A percentile compares a stretch with the other conserved stretches of the same genome.
Evolutionary conservation across 2,888 invertebrate genomes (phyloP).

Genomic region (Penaeus monodon): DNA sequence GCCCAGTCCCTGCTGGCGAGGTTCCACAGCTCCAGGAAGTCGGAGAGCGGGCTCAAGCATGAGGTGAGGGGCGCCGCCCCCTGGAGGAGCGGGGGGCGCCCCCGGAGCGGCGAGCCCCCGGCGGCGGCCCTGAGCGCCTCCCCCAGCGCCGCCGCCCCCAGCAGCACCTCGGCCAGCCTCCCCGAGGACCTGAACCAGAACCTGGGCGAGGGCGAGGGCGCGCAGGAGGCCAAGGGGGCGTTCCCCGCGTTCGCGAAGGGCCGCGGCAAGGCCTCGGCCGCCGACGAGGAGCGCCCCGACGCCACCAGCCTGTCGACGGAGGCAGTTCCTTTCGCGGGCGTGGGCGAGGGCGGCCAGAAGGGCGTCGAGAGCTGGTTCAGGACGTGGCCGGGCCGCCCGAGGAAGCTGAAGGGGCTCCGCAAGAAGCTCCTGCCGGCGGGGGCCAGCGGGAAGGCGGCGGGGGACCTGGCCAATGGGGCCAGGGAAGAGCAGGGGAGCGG

Average conservation of each 20-base stretch:
- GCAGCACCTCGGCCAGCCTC: slow-evolving; percentile 50
- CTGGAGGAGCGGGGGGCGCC: slow-evolving; percentile 2
- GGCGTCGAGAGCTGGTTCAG: slow-evolving; percentile 39
- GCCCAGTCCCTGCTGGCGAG: slow-evolving; percentile 47
- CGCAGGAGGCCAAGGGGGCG: background rate
- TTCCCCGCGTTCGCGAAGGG: too few relatives aligned
- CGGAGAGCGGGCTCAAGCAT: slow-evolving; percentile 51
- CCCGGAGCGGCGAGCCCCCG: background rate
- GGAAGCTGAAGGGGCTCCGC: slow-evolving; percentile 43
- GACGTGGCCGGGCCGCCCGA: slow-evolving; percentile 52
- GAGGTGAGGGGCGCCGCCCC: slow-evolving; percentile 18
- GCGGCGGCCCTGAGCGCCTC: too few relatives aligned
- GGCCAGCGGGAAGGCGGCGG: background rate
- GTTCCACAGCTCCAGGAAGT: slow-evolving; percentile 56
- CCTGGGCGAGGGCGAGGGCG: background rate
- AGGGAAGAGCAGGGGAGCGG: too few relatives aligned
- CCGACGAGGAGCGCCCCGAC: background rate
- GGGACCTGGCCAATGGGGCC: background rate
- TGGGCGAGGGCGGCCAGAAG: slow-evolving; percentile 16
- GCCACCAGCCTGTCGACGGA: slow-evolving; percentile 20
- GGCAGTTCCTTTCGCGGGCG: background rate
- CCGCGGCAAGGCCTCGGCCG: slow-evolving; percentile 11
- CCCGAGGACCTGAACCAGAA: slow-evolving; percentile 52
- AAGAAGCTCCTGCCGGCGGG: slow-evolving; percentile 46
- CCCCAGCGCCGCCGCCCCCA: background rate